Evolutionary conservation across 2,888 invertebrate species (phyloP).

Genomic region (Lasioglossum villosulum): DNA sequence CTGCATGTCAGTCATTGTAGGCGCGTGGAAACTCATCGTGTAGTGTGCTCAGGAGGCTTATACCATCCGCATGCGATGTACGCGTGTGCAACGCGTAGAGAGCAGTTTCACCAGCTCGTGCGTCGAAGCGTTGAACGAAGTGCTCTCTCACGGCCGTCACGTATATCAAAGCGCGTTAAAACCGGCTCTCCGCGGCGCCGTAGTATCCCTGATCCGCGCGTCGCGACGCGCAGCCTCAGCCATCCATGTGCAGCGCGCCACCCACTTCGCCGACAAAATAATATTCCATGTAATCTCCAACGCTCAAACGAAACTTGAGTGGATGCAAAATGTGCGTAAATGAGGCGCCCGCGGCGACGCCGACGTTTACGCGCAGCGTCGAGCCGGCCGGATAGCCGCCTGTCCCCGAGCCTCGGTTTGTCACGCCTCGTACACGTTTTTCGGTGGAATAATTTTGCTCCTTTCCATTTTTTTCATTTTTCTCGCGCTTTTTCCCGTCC

Average conservation of each 20-base stretch:
- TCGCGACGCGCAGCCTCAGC: constrained; percentile 36
- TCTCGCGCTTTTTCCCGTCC: neutral
- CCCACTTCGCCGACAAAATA: constrained; percentile 73
- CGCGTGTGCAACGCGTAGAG: constrained; percentile 20
- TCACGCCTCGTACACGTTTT: constrained; percentile 32
- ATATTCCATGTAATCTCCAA: constrained; percentile 77
- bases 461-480: neutral
- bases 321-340: constrained; percentile 77
- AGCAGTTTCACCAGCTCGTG: constrained; percentile 38
- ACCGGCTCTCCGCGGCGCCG: constrained; percentile 14
- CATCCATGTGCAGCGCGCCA: constrained; percentile 43
- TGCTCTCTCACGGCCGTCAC: constrained; percentile 52
- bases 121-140: constrained; percentile 55
- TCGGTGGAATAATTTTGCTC: constrained; percentile 22
- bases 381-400: constrained; percentile 43
- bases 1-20: constrained; percentile 29
- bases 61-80: constrained; percentile 6
- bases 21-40: constrained; percentile 9
- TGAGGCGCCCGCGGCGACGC: constrained; percentile 72
- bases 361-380: constrained; percentile 59
- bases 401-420: constrained; percentile 32
- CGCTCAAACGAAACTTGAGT: constrained; percentile 78
- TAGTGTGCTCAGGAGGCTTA: constrained; percentile 13
- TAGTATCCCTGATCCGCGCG: constrained; percentile 2
- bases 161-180: constrained; percentile 72